Evolutionary conservation across 1,140 invertebrate genomes (phyloP), one percentile per base, ranked within the genome.

Genomic region (Vanessa atalanta): DNA sequence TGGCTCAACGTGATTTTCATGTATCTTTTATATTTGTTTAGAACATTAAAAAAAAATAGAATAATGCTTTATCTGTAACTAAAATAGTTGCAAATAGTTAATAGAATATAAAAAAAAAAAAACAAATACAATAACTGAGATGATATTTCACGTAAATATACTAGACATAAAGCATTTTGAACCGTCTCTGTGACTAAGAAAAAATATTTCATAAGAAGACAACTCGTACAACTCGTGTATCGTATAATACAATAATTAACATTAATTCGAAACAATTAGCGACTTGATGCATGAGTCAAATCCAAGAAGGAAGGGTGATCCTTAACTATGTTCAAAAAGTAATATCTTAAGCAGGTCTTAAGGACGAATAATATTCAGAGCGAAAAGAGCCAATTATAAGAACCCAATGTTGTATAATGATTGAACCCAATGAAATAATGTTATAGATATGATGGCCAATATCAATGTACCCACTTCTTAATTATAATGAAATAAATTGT

Each of bases 251-350:
- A 71, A 65, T 71, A 67, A 76, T 81, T 79, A 81, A 67, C 73
- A 75, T 76, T 80, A 80, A 80, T 83, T 80, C 47, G 73, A 73
- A 72, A 71, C 79, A 80, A 83, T 83, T 80, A 80, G 74, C 70
- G 61, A 61, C 76, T 66, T 37, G 50, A 47, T 13, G 48, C 43
- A 66, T 66, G 65, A 66, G 47, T 66, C 65, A 66, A 68, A 70
- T 47, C 12, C 12, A 23, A 61, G 31, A 14, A 37, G 15, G 31
- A 31, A 6, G 26, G 26, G 26, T 31, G 26, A 16, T 26, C 31
- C 8, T 16, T 15, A 26, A 57, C 8, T 16, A 14, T 61, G 26
- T 0, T 12, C 5, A n/a, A 26, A 15, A 61, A 15, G 6, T 37
- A 15, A n/a, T 61, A 31, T 26, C 31, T 20, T 20, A 20, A 20